phyloP scores from a whole-genome alignment of 35 echinoderm and acorn worm genomes.

The Hemicentrotus pulcherrimus region DNA sequence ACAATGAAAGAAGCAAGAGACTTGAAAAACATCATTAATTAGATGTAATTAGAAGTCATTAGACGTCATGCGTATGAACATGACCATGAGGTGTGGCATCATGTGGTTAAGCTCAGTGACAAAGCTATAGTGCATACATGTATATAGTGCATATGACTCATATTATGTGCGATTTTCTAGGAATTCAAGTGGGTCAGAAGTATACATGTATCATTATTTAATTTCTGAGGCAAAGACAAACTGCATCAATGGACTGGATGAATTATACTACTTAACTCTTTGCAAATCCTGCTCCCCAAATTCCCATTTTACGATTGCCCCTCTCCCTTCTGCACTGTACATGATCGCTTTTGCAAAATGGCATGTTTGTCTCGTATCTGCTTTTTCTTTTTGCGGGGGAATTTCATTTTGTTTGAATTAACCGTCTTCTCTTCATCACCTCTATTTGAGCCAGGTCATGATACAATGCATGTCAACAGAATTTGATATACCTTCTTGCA shows the following conservation, averaged over 20 bases:
- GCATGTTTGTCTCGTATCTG: background rate
- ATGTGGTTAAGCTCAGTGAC: too few relatives aligned
- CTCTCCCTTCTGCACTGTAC: background rate
- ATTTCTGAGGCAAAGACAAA: background rate
- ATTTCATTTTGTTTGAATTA: background rate
- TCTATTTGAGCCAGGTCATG: constrained; percentile 16
- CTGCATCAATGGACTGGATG: background rate
- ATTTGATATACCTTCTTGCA: background rate
- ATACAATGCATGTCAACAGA: constrained; percentile 12
- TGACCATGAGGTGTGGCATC: too few relatives aligned
- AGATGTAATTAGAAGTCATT: too few relatives aligned
- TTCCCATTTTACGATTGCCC: background rate
- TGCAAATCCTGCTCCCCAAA: background rate
- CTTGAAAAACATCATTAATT: too few relatives aligned
- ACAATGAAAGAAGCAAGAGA: too few relatives aligned
- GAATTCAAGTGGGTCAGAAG: background rate
- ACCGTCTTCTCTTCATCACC: background rate
- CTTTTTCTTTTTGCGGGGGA: background rate
- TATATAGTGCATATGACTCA: background rate
- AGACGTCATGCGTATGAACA: too few relatives aligned
- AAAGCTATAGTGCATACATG: background rate
- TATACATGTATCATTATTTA: background rate
- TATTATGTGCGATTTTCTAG: background rate
- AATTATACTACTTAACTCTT: background rate
- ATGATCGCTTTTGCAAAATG: background rate